Conservation (phyloP, 2,797 vertebrate species). For the Chelonia mydas region DNA sequence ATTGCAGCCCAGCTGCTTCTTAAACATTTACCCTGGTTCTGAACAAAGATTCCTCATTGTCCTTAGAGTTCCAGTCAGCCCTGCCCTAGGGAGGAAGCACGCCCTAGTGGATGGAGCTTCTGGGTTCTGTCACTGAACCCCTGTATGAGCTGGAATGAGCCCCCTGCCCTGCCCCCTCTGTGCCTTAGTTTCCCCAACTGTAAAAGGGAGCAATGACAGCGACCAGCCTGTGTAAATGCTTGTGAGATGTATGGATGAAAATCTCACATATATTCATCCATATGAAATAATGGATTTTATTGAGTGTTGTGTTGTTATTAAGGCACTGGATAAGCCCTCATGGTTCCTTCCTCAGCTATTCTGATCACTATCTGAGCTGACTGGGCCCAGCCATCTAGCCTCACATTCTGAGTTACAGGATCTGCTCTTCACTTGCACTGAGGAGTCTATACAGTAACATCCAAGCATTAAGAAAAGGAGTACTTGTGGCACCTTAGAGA, state of each 20-base stretch:
- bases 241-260: not conserved
- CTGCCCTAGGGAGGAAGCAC: not conserved
- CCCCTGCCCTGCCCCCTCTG: not conserved
- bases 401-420: not conserved
- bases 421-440: not conserved
- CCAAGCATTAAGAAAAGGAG: too few species aligned
- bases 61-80: not conserved
- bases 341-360: not conserved
- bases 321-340: not conserved
- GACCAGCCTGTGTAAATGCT: not conserved
- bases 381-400: not conserved
- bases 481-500: too few species aligned
- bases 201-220: not conserved
- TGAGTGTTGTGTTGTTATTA: not conserved
- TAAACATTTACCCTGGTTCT: conserved; percentile 20
- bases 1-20: conserved; percentile 35
- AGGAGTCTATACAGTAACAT: too few species aligned
- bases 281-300: too few species aligned
- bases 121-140: not conserved
- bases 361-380: not conserved
- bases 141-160: not conserved
- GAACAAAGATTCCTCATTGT: not conserved
- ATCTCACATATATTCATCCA: too few species aligned
- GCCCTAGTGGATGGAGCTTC: not conserved
- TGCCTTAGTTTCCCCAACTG: not conserved